phyloP scores from a whole-genome alignment of 2,888 invertebrate species.

The Torymus texanus region DNA sequence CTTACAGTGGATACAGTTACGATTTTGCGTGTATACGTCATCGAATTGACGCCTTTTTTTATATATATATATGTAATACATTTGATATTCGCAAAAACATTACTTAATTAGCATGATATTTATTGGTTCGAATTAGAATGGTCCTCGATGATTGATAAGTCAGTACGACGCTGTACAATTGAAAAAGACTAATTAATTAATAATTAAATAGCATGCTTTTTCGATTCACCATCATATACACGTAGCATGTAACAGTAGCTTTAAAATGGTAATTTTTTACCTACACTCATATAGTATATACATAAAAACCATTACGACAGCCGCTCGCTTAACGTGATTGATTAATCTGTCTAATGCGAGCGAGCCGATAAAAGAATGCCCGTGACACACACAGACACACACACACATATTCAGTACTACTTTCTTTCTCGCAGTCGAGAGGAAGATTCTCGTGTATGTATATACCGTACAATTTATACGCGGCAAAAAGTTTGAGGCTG shows the following conservation, averaged over 20 bases:
- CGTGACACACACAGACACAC: background rate
- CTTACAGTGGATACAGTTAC: no score
- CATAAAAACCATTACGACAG: constrained; percentile 38
- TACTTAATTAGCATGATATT: no score
- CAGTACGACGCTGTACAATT: background rate
- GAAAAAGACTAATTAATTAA: constrained; percentile 19
- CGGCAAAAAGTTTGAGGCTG: background rate
- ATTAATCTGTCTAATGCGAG: constrained; percentile 39
- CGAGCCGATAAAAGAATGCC: constrained; percentile 1
- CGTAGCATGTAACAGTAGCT: constrained; percentile 9
- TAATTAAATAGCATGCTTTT: constrained; percentile 30
- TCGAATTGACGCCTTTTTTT: no score
- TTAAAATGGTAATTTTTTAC: constrained; percentile 11
- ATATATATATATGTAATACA: no score
- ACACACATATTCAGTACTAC: background rate
- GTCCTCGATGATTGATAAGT: no score
- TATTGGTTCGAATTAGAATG: no score
- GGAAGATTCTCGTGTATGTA: background rate
- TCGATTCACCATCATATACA: background rate
- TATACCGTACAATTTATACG: background rate
- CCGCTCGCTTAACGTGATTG: constrained; percentile 21
- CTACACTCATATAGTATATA: background rate
- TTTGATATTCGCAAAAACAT: no score
- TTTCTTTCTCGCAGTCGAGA: background rate
- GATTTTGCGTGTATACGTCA: no score